phyloP scores from a whole-genome alignment of 2,113 vertebrate species.

The Oophaga pumilio region DNA sequence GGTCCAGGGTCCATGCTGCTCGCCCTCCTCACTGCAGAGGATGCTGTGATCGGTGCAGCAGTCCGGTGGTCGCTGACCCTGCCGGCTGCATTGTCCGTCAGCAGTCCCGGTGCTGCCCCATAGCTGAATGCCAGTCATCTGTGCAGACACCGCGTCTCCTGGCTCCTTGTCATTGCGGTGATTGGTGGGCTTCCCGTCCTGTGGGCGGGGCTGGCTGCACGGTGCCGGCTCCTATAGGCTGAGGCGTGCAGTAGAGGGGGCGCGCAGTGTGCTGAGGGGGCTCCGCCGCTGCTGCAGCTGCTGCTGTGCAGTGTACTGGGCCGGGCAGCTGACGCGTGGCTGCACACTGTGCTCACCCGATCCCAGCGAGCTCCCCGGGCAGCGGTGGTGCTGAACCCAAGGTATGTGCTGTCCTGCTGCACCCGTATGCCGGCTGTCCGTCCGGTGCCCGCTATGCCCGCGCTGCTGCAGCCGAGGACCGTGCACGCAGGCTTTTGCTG shows the following conservation, averaged over 20 bases:
- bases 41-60: not conserved
- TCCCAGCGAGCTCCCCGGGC: not conserved
- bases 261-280: conserved; percentile 19
- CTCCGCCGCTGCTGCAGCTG: conserved; percentile 6
- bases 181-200: conserved; percentile 32
- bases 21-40: not conserved
- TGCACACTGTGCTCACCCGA: conserved; percentile 8
- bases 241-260: conserved; percentile 18
- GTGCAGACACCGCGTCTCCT: conserved; percentile 4
- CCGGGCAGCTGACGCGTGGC: conserved; percentile 43
- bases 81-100: not conserved
- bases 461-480: not conserved
- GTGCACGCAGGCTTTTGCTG: not conserved
- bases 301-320: conserved; percentile 42
- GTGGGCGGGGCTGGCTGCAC: not conserved
- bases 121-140: not conserved
- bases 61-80: not conserved
- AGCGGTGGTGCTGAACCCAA: not conserved
- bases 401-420: not conserved
- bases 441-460: not conserved
- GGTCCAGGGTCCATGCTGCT: not conserved
- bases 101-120: not conserved
- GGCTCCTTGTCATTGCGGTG: not conserved
- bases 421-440: not conserved
- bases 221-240: conserved; percentile 24